phyloP scores from a whole-genome alignment of 2,797 vertebrate species.

The Euthynnus affinis region DNA sequence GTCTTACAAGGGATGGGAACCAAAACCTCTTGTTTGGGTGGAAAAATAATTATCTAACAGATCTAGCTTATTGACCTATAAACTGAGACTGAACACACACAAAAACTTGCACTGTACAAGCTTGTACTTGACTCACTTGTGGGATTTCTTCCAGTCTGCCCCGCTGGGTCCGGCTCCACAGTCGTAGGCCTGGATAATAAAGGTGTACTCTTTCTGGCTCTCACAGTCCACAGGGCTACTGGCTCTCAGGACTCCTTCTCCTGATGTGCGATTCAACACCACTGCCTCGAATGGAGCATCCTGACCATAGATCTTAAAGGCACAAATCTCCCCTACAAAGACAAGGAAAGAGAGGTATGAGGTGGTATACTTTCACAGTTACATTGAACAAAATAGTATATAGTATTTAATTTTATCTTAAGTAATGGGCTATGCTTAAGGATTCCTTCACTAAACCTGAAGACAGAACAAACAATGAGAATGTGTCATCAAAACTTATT shows the following conservation, averaged over 20 bases:
- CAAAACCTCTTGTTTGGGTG: background rate
- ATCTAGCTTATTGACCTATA: no score
- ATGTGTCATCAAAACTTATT: background rate
- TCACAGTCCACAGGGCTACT: constrained; percentile 95
- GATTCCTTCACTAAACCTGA: background rate
- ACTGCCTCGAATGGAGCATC: constrained; percentile 94
- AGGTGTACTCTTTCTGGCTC: constrained; percentile 96
- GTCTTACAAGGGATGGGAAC: background rate
- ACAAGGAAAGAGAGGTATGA: constrained; percentile 5
- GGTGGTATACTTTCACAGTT: background rate
- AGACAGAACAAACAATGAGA: background rate
- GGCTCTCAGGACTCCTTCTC: constrained; percentile 92
- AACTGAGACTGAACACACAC: background rate
- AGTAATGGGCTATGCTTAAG: background rate
- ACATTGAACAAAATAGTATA: background rate
- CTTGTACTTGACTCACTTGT: constrained; percentile 89
- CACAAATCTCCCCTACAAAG: constrained; percentile 94
- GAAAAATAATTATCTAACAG: background rate
- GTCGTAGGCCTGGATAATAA: constrained; percentile 98
- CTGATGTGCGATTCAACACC: constrained; percentile 96
- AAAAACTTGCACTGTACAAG: background rate
- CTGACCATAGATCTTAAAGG: constrained; percentile 96
- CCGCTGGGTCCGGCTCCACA: constrained; percentile 90
- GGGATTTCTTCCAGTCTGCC: constrained; percentile 96
- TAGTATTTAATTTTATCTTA: background rate